These are phyloP conservation scores for Lagenorhynchus albirostris DNA, from an alignment of 2,113 vertebrate genomes.

Conservation along the genomic window DNA sequence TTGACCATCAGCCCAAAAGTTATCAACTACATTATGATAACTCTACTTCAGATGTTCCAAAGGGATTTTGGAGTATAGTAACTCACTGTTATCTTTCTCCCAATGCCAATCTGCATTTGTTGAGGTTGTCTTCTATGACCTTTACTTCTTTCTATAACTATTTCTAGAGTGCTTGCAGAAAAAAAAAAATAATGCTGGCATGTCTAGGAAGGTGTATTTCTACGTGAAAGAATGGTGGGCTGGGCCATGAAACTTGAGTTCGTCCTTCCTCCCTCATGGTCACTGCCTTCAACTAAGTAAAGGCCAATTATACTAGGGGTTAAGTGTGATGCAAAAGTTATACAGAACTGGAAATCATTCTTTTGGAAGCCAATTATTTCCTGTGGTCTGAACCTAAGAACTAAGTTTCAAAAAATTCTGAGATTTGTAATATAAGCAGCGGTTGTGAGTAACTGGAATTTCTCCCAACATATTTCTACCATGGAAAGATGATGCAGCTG, in stretches of 20 bases:
- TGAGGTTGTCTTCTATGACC: background rate
- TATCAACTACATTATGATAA: background rate
- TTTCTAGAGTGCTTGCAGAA: background rate
- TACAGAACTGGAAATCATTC: background rate
- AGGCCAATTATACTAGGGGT: background rate
- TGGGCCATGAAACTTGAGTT: background rate
- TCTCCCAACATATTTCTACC: background rate
- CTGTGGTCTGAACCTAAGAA: background rate
- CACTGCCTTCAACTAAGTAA: background rate
- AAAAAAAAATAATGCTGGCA: background rate
- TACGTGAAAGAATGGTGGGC: background rate
- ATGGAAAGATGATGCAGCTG: background rate
- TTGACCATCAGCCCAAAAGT: background rate
- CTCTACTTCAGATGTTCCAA: background rate
- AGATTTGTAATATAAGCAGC: background rate
- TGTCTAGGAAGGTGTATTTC: background rate
- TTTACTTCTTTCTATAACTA: background rate
- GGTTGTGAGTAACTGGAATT: background rate
- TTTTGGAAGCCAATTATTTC: background rate
- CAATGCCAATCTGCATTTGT: background rate
- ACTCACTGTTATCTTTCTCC: background rate
- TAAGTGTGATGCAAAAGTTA: background rate
- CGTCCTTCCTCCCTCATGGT: background rate
- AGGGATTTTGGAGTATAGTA: background rate
- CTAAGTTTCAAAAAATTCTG: background rate